Evolutionary conservation across 2,888 invertebrate species (phyloP).

Genomic region (Hypomecis punctinalis): DNA sequence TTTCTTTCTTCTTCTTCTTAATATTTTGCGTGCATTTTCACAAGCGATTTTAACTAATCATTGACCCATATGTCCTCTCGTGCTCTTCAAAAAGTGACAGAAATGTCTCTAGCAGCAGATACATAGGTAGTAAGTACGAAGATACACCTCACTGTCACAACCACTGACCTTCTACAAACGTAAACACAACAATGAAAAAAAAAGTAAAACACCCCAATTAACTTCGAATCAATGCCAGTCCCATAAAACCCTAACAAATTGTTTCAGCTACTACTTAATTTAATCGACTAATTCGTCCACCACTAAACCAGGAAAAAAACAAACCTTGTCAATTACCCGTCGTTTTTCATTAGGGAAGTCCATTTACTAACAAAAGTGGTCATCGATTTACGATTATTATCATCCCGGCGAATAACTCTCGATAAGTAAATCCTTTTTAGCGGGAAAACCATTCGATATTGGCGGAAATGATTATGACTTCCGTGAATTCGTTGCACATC

Average conservation of each 20-base stretch:
- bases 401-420: constrained; percentile 15
- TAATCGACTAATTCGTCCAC: not conserved
- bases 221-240: constrained; percentile 9
- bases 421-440: constrained; percentile 21
- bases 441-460: constrained; percentile 18
- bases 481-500: constrained; percentile 29
- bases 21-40: no score
- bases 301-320: constrained; percentile 14
- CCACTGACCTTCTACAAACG: no score
- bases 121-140: no score
- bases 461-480: constrained; percentile 26
- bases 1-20: no score
- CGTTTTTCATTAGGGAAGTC: constrained; percentile 8
- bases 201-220: no score
- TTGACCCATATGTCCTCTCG: no score
- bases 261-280: not conserved
- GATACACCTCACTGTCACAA: no score
- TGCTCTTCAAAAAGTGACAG: no score
- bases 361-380: not conserved
- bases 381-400: constrained; percentile 23
- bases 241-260: constrained; percentile 8
- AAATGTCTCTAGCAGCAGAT: no score
- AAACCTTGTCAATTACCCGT: constrained; percentile 4
- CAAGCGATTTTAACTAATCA: no score
- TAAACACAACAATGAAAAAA: no score